Conservation (phyloP, 2,888 invertebrate genomes). For the Drosophila maculinotata region DNA sequence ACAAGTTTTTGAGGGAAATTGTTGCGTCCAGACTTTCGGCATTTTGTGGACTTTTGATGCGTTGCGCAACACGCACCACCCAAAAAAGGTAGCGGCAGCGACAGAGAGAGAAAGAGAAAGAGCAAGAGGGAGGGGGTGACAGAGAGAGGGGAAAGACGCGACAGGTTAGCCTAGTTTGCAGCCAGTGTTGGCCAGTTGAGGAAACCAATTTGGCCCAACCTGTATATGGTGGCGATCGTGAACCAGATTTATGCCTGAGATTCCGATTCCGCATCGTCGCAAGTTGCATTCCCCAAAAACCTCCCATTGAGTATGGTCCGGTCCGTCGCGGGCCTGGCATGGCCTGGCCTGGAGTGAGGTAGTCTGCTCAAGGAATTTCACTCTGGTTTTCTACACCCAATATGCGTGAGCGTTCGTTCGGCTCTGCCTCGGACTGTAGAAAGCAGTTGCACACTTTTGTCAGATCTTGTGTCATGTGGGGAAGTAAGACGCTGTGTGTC, state of each 20-base stretch:
- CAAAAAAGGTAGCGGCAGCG: slow-evolving; percentile 33
- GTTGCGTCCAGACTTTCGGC: slow-evolving; percentile 46
- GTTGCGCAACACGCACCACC: slow-evolving; percentile 54
- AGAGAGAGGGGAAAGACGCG: background rate
- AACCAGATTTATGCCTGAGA: slow-evolving; percentile 44
- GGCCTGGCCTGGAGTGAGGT: slow-evolving; percentile 2
- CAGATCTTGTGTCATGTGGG: slow-evolving; percentile 33
- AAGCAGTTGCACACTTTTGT: slow-evolving; percentile 47
- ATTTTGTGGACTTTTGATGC: slow-evolving; percentile 29
- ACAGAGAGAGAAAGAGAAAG: background rate
- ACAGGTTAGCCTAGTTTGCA: slow-evolving; percentile 59
- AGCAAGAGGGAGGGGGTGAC: background rate
- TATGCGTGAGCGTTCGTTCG: slow-evolving; percentile 17
- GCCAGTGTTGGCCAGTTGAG: slow-evolving; percentile 20
- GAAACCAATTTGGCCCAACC: slow-evolving; percentile 50
- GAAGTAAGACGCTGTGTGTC: slow-evolving; percentile 9
- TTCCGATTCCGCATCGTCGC: slow-evolving; percentile 46
- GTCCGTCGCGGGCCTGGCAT: no score
- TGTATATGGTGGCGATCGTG: slow-evolving; percentile 50
- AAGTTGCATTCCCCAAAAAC: slow-evolving; percentile 24
- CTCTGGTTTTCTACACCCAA: slow-evolving; percentile 53
- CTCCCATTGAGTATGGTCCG: slow-evolving; percentile 42
- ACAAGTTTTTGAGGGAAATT: slow-evolving; percentile 56
- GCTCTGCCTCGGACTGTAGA: slow-evolving; percentile 27
- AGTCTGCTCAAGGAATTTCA: slow-evolving; percentile 54